Conservation (phyloP, 2,888 invertebrate genomes). For the Hesperia comma region DNA sequence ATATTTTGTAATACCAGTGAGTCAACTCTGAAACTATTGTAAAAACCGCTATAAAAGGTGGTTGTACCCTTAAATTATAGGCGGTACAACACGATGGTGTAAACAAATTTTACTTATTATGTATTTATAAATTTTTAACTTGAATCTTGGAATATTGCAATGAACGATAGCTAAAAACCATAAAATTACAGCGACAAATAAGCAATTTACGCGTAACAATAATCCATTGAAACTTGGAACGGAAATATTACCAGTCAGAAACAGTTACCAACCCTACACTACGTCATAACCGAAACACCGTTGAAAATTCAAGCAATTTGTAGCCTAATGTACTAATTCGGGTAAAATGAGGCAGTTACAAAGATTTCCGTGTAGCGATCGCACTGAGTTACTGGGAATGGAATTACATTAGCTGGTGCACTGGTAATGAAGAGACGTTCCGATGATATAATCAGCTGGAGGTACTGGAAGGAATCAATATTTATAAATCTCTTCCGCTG, state of each 20-base stretch:
- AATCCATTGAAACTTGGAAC: not conserved
- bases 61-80: too few species aligned
- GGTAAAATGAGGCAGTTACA: slow-evolving; percentile 33
- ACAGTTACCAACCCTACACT: slow-evolving; percentile 1
- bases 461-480: slow-evolving; percentile 43
- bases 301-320: slow-evolving; percentile 28
- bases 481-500: too few species aligned
- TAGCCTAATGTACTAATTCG: slow-evolving; percentile 30
- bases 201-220: too few species aligned
- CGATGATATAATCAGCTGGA: slow-evolving; percentile 36
- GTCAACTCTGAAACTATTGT: too few species aligned
- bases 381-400: slow-evolving; percentile 71
- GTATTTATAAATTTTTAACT: too few species aligned
- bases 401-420: slow-evolving; percentile 77
- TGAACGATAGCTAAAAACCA: too few species aligned
- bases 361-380: slow-evolving; percentile 66
- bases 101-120: too few species aligned
- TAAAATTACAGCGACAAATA: too few species aligned
- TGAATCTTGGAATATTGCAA: too few species aligned
- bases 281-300: slow-evolving; percentile 23
- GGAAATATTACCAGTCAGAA: slow-evolving; percentile 4
- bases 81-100: too few species aligned
- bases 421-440: slow-evolving; percentile 56
- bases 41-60: too few species aligned
- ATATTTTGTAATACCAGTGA: too few species aligned